Conservation (phyloP, 2,888 invertebrate species). For the Cryptocephalus primarius region DNA sequence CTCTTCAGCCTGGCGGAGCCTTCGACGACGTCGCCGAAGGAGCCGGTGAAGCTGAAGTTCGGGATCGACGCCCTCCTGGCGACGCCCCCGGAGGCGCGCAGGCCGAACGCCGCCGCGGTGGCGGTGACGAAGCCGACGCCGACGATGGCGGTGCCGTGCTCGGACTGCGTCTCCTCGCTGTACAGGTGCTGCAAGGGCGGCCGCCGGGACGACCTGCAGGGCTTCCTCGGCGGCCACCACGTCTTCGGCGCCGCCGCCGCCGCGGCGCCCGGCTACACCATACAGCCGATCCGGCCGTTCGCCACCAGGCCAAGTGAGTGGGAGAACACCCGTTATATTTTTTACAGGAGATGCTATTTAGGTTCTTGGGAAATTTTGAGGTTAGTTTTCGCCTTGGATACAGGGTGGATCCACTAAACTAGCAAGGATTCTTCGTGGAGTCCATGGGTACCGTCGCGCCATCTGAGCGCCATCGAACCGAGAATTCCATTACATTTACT, state of each 20-base stretch:
- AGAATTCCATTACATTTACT: too few species aligned
- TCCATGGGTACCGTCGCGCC: too few species aligned
- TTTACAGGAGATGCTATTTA: too few species aligned
- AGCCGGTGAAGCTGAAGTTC: slow-evolving; percentile 45
- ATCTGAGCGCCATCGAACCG: too few species aligned
- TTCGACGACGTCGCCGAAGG: slow-evolving; percentile 6
- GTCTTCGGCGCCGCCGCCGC: slow-evolving; percentile 2
- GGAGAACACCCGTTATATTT: neutral
- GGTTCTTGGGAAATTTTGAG: too few species aligned
- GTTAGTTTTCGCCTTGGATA: too few species aligned
- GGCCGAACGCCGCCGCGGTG: neutral
- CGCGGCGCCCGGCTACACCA: slow-evolving; percentile 17
- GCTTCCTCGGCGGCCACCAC: slow-evolving; percentile 7
- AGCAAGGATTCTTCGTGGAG: too few species aligned
- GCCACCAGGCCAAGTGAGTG: slow-evolving; percentile 30
- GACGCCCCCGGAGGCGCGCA: neutral
- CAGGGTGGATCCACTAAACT: too few species aligned
- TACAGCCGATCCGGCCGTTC: slow-evolving; percentile 35
- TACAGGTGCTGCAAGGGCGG: slow-evolving; percentile 48
- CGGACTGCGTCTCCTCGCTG: slow-evolving; percentile 53
- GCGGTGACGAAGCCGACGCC: slow-evolving; percentile 25
- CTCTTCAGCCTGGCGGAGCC: neutral
- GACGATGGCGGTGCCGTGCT: slow-evolving; percentile 42
- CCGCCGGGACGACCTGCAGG: slow-evolving; percentile 11
- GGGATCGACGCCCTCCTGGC: slow-evolving; percentile 61